phyloP scores from a whole-genome alignment of 2,113 vertebrate species.

The Sceloporus undulatus region DNA sequence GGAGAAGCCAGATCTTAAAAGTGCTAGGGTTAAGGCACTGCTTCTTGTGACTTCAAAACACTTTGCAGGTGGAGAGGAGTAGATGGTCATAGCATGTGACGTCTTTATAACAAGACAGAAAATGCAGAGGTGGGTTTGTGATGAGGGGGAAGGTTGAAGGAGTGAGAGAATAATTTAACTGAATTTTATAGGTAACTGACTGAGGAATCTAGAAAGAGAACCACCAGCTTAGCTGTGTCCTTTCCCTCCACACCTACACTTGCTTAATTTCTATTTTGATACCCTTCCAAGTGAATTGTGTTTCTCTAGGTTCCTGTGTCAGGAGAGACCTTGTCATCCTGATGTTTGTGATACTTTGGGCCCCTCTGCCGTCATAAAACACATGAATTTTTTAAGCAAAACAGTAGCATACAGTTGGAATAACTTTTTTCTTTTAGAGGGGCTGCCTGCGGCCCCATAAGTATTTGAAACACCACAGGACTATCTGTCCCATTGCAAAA shows the following conservation, averaged over 20 bases:
- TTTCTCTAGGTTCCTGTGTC: background rate
- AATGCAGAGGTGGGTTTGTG: background rate
- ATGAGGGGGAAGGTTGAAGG: conserved; percentile 6
- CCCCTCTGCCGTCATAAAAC: rapidly evolving
- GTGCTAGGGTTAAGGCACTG: rapidly evolving
- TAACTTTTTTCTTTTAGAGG: background rate
- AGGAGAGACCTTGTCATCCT: background rate
- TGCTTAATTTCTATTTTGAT: conserved; percentile 8
- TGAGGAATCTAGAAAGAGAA: background rate
- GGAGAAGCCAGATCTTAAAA: background rate
- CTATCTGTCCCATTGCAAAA: background rate
- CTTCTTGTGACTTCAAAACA: background rate
- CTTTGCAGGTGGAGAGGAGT: rapidly evolving
- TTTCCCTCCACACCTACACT: background rate
- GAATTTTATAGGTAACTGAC: background rate
- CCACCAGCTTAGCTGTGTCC: background rate
- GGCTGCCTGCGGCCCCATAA: rapidly evolving
- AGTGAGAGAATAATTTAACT: background rate
- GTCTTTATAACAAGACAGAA: background rate
- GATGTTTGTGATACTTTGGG: background rate
- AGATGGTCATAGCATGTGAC: background rate
- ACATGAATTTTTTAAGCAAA: background rate
- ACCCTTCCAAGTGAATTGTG: background rate
- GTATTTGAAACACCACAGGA: background rate
- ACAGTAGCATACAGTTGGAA: background rate